phyloP scores from a whole-genome alignment of 2,888 invertebrate genomes.

The Ophion obscuratus region DNA sequence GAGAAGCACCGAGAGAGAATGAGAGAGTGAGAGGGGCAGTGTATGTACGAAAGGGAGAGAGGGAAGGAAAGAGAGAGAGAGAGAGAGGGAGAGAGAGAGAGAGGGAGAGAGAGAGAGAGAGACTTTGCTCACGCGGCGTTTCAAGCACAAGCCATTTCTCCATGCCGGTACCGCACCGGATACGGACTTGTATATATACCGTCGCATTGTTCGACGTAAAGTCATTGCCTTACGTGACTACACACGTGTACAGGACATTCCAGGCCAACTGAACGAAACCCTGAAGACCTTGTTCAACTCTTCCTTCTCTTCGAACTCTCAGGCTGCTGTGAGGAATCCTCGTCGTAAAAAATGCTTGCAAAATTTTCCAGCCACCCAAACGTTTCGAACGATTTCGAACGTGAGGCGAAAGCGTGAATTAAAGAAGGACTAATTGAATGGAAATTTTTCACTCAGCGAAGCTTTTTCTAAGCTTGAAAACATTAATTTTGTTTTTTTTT shows the following conservation, averaged over 20 bases:
- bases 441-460: too few relatives aligned
- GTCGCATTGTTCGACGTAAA: constrained; percentile 62
- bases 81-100: constrained; percentile 46
- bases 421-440: too few relatives aligned
- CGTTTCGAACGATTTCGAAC: too few relatives aligned
- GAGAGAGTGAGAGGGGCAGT: constrained; percentile 38
- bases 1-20: constrained; percentile 51
- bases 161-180: constrained; percentile 58
- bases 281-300: neutral
- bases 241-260: constrained; percentile 28
- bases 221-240: constrained; percentile 54
- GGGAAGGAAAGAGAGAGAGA: constrained; percentile 27
- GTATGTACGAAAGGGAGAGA: constrained; percentile 41
- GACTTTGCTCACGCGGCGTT: constrained; percentile 41
- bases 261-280: neutral
- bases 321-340: too few relatives aligned
- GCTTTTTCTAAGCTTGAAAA: too few relatives aligned
- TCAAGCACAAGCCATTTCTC: constrained; percentile 59
- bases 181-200: constrained; percentile 63
- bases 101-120: constrained; percentile 45
- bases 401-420: too few relatives aligned
- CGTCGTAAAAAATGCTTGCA: too few relatives aligned
- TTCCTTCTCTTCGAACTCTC: neutral
- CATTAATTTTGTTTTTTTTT: too few relatives aligned
- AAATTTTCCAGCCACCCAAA: too few relatives aligned